Evolutionary conservation across 2,888 invertebrate species (phyloP), one percentile per base, ranked within the genome.

Genomic region (Acrobasis repandana): DNA sequence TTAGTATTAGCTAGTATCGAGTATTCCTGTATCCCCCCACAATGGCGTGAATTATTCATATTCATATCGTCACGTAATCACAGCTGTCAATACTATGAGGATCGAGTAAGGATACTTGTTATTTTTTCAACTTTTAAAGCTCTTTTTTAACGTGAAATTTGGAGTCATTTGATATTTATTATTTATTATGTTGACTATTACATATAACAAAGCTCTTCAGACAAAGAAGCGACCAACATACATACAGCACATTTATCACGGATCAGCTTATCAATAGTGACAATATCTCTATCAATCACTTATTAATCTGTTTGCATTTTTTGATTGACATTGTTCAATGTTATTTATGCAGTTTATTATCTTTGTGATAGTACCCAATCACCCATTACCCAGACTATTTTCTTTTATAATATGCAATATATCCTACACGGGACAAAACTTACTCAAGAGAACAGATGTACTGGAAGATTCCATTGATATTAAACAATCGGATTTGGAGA

Each of bases 21-120:
- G 34, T 34, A 46, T 43, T 2, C 43, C 43, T 14, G n/a, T 11
- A 11, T n/a, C 46, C 56, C 20, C 20, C 15, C 62, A 60, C n/a
- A 8, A 28, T 28, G n/a, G 56, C 4, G 15, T 66, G 61, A 64
- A 66, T 64, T 60, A 66, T 66, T 64, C 64, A 66, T 60, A 66
- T 66, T 64, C 64, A 66, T 62, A 46, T 59, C 36, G 56, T 38
- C 34, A 49, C 46, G 48, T 58, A 46, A 66, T 61, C 63, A 48
- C 48, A 57, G 49, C 46, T 63, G 60, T 56, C 62, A 54, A 65
- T 63, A 60, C 50, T 58, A 15, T 11, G 18, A 28, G 33, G 50
- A 56, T 38, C 11, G n/a, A 43, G 43, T 46, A 28, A 15, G 43
- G 8, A 15, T 38, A 18, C 18, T 1, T 43, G 6, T 14, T 18